These are phyloP conservation scores for Cyanoderma ruficeps DNA, from an alignment of 2,113 vertebrate species.

Conservation along the genomic window DNA sequence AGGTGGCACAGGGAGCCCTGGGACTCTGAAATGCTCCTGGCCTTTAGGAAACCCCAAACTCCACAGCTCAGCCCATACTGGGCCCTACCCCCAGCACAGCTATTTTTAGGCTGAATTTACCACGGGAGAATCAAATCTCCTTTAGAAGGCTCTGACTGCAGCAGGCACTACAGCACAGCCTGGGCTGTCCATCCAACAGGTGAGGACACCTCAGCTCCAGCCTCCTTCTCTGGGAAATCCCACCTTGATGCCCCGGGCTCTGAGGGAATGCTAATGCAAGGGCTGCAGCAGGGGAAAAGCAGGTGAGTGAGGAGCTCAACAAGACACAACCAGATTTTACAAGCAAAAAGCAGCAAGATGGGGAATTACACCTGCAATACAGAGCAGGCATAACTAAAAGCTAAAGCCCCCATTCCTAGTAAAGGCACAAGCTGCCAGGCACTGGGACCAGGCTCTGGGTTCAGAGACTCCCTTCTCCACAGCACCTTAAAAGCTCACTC, in stretches of 20 bases:
- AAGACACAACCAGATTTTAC: not conserved
- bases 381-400: not conserved
- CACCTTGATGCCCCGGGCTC: not conserved
- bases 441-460: not conserved
- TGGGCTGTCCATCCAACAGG: not conserved
- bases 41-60: not conserved
- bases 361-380: not conserved
- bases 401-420: not conserved
- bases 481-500: not conserved
- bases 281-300: not conserved
- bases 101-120: constrained; percentile 21
- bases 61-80: not conserved
- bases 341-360: not conserved
- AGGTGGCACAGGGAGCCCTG: not conserved
- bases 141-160: not conserved
- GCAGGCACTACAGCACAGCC: not conserved
- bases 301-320: not conserved
- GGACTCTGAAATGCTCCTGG: not conserved
- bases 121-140: not conserved
- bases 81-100: not conserved
- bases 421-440: not conserved
- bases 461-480: not conserved
- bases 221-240: not conserved
- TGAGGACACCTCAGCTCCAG: not conserved
- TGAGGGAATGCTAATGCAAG: not conserved